Evolutionary conservation across 2,888 invertebrate species (phyloP), one percentile per base, ranked within the genome.

Genomic region (Tiliacea citrago): DNA sequence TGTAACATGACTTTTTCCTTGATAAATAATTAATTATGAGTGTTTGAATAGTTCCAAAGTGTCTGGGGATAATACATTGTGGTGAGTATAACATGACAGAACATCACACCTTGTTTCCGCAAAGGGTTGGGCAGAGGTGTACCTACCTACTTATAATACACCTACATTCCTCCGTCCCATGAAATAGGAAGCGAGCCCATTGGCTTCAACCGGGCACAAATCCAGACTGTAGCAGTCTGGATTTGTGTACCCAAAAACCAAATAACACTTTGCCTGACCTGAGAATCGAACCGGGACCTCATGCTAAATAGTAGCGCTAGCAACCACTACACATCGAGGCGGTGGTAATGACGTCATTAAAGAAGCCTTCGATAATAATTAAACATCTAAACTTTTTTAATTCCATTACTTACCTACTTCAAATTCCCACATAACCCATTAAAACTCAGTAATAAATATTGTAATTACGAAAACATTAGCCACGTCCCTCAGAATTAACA

Each of bases 401-500:
- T 57, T 29, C 16, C 57, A 57, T 55, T 55, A 55, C 10, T n/a
- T 53, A 55, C 55, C 24, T 16, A 16, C 13, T 61, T n/a, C 18
- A 47, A 18, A 45, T 24, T 9, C 42, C 18, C 24, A 63, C 10
- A 45, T 68, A n/a, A 10, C 13, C 0, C 29, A 16, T 51, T 51
- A 29, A 39, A 75, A 49, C 13, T 18, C 9, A 16, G 18, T 49
- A 51, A 65, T 65, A 57, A 66, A 65, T 60, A 60, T 53, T 47
- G 3, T 16, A 47, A 60, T 73, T 68, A 67, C 13, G 18, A 13
- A 55, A 24, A 21, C 35, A 68, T 60, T 73, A 68, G 16, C 29
- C 42, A 63, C 12, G 53, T 49, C n/a, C 4, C n/a, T 29, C n/a
- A 65, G 35, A 57, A 81, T 81, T 71, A 68, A 58, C 63, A 68